These are phyloP conservation scores for Pandemis cinnamomeana DNA, from an alignment of 2,888 invertebrate genomes.

Conservation along the genomic window DNA sequence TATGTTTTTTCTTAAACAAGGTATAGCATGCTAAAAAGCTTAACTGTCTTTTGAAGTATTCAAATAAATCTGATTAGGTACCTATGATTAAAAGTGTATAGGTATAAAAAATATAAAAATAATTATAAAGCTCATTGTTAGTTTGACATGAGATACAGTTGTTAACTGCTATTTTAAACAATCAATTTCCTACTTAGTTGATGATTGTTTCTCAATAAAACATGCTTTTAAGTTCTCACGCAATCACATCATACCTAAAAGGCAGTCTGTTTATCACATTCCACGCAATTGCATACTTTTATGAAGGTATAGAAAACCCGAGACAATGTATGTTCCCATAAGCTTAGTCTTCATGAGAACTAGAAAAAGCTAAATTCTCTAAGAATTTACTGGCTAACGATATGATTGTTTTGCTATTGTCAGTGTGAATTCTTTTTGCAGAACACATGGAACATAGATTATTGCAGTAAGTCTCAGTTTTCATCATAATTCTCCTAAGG, in stretches of 20 bases:
- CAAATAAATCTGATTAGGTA: too few relatives aligned
- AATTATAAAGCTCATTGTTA: too few relatives aligned
- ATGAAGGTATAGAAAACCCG: neutral
- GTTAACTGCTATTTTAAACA: too few relatives aligned
- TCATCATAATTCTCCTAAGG: neutral
- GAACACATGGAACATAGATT: neutral
- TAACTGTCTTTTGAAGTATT: too few relatives aligned
- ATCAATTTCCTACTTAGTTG: neutral
- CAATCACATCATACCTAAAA: neutral
- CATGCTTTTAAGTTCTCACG: neutral
- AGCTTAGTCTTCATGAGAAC: slow-evolving; percentile 10
- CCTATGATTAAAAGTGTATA: too few relatives aligned
- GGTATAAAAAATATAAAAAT: too few relatives aligned
- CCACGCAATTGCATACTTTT: neutral
- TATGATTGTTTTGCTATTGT: neutral
- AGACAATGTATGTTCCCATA: slow-evolving; percentile 23
- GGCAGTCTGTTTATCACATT: neutral
- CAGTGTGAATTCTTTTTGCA: neutral
- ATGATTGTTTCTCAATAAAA: neutral
- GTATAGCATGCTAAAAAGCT: too few relatives aligned
- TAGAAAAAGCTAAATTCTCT: slow-evolving; percentile 15
- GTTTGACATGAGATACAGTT: too few relatives aligned
- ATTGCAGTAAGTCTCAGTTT: neutral
- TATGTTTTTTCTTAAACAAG: too few relatives aligned
- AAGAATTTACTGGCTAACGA: neutral